phyloP scores from a whole-genome alignment of 1,140 invertebrate species.

The Holotrichia oblita region DNA sequence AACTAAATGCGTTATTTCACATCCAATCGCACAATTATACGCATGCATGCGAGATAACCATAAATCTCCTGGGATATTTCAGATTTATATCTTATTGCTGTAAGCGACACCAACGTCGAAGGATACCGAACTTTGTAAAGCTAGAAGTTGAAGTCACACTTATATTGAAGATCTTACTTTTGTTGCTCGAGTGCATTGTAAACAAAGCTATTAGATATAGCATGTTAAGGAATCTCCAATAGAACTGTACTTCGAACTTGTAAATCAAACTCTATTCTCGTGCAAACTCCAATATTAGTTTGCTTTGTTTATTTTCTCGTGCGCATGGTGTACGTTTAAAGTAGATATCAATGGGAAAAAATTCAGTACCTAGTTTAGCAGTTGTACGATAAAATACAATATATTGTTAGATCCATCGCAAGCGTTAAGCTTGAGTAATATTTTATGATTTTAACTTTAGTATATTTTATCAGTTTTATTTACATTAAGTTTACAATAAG shows the following conservation, averaged over 20 bases:
- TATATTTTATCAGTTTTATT: too few species aligned
- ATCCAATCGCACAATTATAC: too few species aligned
- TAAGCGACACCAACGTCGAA: not conserved
- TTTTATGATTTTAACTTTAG: too few species aligned
- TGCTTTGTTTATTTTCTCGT: not conserved
- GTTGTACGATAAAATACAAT: not conserved
- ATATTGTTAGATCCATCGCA: not conserved
- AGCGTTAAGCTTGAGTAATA: not conserved
- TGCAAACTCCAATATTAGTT: not conserved
- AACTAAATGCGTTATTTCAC: too few species aligned
- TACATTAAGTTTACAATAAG: too few species aligned
- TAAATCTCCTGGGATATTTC: too few species aligned
- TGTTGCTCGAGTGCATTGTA: not conserved
- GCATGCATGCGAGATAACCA: too few species aligned
- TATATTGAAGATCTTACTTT: not conserved
- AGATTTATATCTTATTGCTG: too few species aligned
- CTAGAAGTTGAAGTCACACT: not conserved
- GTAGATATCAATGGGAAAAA: not conserved
- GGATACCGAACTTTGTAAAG: not conserved
- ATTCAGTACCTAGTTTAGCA: not conserved
- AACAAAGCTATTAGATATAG: not conserved
- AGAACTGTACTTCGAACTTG: not conserved
- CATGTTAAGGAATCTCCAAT: not conserved
- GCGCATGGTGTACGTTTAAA: not conserved
- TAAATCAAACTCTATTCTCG: not conserved